Evolutionary conservation across 2,797 vertebrate genomes (phyloP).

Genomic region (Poeciliopsis infans): DNA sequence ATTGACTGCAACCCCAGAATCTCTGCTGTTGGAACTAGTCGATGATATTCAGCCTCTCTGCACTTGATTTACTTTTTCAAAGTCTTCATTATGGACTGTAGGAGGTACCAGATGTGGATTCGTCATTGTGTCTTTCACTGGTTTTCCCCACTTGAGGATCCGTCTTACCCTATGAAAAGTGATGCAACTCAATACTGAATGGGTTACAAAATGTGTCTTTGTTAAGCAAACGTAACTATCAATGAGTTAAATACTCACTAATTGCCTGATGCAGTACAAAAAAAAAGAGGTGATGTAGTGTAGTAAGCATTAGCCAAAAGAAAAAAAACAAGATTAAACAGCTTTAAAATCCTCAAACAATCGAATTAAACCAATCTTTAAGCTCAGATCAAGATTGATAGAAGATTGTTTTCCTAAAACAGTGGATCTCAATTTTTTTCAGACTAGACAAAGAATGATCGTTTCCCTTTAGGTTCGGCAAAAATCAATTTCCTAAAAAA

Average conservation of each 20-base stretch:
- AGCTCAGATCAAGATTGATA: neutral
- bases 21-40: constrained; percentile 52
- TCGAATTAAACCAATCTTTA: neutral
- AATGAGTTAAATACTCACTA: neutral
- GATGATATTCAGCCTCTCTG: constrained; percentile 58
- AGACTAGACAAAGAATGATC: neutral
- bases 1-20: constrained; percentile 52
- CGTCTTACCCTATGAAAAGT: neutral
- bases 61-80: constrained; percentile 56
- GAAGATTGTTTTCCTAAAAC: neutral
- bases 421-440: neutral
- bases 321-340: neutral
- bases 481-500: neutral
- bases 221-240: neutral
- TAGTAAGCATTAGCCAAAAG: neutral
- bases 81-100: constrained; percentile 40
- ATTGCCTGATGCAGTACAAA: neutral
- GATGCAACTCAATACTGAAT: neutral
- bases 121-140: constrained; percentile 10
- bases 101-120: constrained; percentile 21
- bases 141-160: neutral
- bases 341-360: neutral
- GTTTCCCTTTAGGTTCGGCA: neutral
- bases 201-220: neutral
- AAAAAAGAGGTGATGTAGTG: neutral